Evolutionary conservation across 2,113 vertebrate genomes (phyloP).

Genomic region (Dinomys branickii): DNA sequence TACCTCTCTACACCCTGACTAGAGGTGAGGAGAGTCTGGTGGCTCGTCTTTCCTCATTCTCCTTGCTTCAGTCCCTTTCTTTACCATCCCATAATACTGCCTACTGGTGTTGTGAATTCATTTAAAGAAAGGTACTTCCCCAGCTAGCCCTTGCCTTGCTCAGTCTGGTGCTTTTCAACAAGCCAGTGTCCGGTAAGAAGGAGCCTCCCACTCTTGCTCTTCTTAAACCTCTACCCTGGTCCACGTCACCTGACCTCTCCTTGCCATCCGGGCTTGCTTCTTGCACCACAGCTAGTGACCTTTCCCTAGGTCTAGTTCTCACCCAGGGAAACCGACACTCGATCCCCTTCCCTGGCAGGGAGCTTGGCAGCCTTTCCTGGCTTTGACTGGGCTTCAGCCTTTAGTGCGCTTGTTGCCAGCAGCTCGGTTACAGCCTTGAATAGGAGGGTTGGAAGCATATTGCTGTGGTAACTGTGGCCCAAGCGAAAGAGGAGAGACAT

Average conservation of each 20-base stretch:
- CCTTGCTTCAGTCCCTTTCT: neutral
- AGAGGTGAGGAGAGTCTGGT: neutral
- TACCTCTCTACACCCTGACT: neutral
- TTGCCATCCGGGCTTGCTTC: neutral
- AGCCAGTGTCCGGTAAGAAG: neutral
- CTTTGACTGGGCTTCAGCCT: constrained; percentile 26
- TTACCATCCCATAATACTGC: neutral
- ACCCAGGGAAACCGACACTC: constrained; percentile 5
- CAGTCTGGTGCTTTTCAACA: neutral
- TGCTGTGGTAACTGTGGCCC: neutral
- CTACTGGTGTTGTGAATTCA: neutral
- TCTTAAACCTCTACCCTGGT: neutral
- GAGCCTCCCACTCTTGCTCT: neutral
- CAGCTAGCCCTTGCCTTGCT: neutral
- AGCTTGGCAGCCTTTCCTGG: constrained; percentile 58
- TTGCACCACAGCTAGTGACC: neutral
- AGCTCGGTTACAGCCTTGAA: constrained; percentile 54
- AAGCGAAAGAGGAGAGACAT: neutral
- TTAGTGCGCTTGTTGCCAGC: neutral
- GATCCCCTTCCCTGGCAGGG: constrained; percentile 3
- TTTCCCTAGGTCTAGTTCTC: constrained; percentile 36
- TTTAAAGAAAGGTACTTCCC: neutral
- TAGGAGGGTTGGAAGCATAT: constrained; percentile 15
- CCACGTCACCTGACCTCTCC: neutral
- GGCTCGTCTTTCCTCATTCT: neutral